phyloP scores from a whole-genome alignment of 1,140 invertebrate genomes.

The Cardiocondyla obscurior region DNA sequence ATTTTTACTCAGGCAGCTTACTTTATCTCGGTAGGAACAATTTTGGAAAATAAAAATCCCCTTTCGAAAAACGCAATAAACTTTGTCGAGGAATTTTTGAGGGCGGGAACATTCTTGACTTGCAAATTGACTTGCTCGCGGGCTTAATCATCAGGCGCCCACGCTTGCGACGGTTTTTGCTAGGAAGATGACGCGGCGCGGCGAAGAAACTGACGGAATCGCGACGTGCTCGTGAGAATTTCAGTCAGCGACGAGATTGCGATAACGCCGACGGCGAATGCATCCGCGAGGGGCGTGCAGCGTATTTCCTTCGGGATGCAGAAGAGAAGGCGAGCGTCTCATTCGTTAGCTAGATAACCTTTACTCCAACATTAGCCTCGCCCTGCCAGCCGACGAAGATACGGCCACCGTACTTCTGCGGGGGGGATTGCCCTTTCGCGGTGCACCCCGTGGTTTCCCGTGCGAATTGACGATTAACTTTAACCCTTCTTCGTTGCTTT shows the following conservation, averaged over 20 bases:
- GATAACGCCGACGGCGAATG: conserved; percentile 45
- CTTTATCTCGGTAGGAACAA: too few relatives aligned
- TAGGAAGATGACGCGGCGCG: conserved; percentile 9
- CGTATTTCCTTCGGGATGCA: conserved; percentile 19
- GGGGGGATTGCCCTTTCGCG: conserved; percentile 24
- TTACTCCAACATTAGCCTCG: conserved; percentile 51
- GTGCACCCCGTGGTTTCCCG: not conserved
- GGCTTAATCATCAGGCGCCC: not conserved
- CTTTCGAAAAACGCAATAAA: not conserved
- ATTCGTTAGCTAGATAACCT: conserved; percentile 54
- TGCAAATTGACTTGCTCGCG: not conserved
- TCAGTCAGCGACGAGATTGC: conserved; percentile 14
- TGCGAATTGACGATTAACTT: conserved; percentile 21
- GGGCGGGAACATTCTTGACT: not conserved
- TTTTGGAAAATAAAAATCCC: too few relatives aligned
- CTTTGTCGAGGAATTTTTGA: not conserved
- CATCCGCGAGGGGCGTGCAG: conserved; percentile 20
- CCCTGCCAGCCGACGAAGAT: conserved; percentile 23
- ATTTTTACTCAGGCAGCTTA: too few relatives aligned
- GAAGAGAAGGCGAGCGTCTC: conserved; percentile 34
- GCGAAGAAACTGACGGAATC: conserved; percentile 16
- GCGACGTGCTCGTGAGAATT: conserved; percentile 39
- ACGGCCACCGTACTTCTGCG: conserved; percentile 17
- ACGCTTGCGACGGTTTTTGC: conserved; percentile 1
- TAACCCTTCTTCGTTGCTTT: not conserved